Evolutionary conservation across 2,797 vertebrate genomes (phyloP).

Genomic region (Sebastolobus altivelis): DNA sequence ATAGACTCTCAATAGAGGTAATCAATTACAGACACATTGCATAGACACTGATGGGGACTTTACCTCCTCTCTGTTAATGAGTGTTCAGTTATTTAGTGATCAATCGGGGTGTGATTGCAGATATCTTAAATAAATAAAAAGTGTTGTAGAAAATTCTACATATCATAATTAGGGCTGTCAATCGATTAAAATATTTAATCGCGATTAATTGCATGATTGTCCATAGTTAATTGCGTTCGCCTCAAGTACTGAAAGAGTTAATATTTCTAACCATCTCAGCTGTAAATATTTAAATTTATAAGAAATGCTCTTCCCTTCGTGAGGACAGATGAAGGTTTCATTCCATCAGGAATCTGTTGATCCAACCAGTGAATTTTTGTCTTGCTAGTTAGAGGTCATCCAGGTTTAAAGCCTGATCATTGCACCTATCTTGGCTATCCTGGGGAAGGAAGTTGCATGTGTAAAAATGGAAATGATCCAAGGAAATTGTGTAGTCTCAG

Average conservation of each 20-base stretch:
- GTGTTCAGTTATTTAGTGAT: constrained; percentile 8
- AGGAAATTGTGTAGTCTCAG: constrained; percentile 6
- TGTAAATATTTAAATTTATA: constrained; percentile 9
- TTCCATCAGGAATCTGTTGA: constrained; percentile 33
- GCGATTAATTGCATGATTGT: too few species aligned
- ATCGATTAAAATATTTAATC: too few species aligned
- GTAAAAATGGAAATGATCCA: constrained; percentile 34
- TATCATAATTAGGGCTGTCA: too few species aligned
- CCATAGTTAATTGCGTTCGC: too few species aligned
- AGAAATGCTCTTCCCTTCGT: constrained; percentile 6
- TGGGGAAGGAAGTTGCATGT: constrained; percentile 37
- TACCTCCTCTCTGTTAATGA: constrained; percentile 1
- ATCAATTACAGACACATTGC: constrained; percentile 7
- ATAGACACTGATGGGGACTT: constrained; percentile 9
- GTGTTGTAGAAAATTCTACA: too few species aligned
- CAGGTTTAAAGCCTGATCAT: constrained; percentile 39
- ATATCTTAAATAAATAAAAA: too few species aligned
- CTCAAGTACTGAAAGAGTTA: constrained; percentile 8
- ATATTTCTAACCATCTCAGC: background rate
- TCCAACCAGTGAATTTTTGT: constrained; percentile 21
- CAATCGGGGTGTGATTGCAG: background rate
- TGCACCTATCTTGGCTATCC: constrained; percentile 47
- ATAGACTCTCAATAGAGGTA: constrained; percentile 2
- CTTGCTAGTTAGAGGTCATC: background rate
- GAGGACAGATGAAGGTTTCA: constrained; percentile 25